Evolutionary conservation across 1,140 invertebrate genomes (phyloP).

Genomic region (Metopolophium dirhodum): DNA sequence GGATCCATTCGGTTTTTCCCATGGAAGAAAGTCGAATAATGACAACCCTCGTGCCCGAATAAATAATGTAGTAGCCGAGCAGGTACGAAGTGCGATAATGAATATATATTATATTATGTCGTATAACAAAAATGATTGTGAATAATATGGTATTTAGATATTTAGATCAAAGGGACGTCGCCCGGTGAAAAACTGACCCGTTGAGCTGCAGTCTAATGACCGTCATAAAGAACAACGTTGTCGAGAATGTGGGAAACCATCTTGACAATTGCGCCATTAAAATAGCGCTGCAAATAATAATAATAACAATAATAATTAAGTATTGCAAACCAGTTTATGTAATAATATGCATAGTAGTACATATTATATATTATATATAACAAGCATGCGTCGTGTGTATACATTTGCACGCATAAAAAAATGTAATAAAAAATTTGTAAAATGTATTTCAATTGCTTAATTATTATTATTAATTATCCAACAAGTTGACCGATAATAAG

Average conservation of each 20-base stretch:
- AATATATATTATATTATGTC: background rate
- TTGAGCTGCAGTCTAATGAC: conserved; percentile 7
- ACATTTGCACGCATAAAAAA: background rate
- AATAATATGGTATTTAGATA: background rate
- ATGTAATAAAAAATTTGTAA: background rate
- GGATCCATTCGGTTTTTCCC: conserved; percentile 21
- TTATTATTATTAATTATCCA: conserved; percentile 22
- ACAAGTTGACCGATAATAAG: background rate
- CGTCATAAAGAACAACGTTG: background rate
- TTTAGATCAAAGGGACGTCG: background rate
- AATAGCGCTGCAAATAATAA: conserved; percentile 37
- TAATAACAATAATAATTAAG: conserved; percentile 37
- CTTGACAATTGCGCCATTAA: conserved; percentile 40
- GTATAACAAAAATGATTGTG: background rate
- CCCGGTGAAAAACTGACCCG: background rate
- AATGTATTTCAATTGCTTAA: conserved; percentile 33
- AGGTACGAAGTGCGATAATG: background rate
- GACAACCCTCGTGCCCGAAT: background rate
- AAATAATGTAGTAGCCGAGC: background rate
- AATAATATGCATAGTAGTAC: background rate
- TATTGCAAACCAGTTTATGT: conserved; percentile 34
- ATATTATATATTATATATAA: background rate
- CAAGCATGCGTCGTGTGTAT: background rate
- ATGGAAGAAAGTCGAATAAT: conserved; percentile 46
- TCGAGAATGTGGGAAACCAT: conserved; percentile 39